phyloP scores from a whole-genome alignment of 1,140 invertebrate species.

The Patella vulgata region DNA sequence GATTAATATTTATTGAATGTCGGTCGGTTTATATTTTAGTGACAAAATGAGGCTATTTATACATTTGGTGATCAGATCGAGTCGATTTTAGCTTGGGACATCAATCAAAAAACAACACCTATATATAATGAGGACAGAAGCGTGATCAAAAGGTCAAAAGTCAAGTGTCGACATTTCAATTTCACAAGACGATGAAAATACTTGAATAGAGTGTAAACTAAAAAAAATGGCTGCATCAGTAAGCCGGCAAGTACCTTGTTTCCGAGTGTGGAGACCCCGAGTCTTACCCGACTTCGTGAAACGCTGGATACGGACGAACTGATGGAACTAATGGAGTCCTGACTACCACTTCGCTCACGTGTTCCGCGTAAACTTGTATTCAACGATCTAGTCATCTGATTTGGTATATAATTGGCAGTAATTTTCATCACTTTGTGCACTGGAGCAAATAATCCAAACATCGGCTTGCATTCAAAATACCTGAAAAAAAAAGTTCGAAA shows the following conservation, averaged over 20 bases:
- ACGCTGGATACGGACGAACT: slow-evolving; percentile 80
- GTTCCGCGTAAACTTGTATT: slow-evolving; percentile 70
- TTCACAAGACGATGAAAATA: too few species aligned
- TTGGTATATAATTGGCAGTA: slow-evolving; percentile 20
- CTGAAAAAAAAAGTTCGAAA: slow-evolving; percentile 68
- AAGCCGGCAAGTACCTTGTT: slow-evolving; percentile 66
- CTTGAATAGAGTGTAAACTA: background rate
- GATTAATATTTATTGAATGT: too few species aligned
- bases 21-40: too few species aligned
- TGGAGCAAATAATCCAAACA: slow-evolving; percentile 93
- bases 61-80: too few species aligned
- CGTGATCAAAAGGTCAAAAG: too few species aligned
- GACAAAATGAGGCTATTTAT: too few species aligned
- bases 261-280: slow-evolving; percentile 76
- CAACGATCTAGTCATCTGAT: slow-evolving; percentile 34
- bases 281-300: slow-evolving; percentile 76
- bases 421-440: slow-evolving; percentile 69
- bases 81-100: too few species aligned
- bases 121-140: too few species aligned
- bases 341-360: slow-evolving; percentile 70
- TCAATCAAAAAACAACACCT: too few species aligned
- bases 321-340: slow-evolving; percentile 85
- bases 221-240: slow-evolving; percentile 43
- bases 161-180: too few species aligned
- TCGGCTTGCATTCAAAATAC: slow-evolving; percentile 92